phyloP scores from a whole-genome alignment of 2,113 vertebrate species.

The Chionis minor region DNA sequence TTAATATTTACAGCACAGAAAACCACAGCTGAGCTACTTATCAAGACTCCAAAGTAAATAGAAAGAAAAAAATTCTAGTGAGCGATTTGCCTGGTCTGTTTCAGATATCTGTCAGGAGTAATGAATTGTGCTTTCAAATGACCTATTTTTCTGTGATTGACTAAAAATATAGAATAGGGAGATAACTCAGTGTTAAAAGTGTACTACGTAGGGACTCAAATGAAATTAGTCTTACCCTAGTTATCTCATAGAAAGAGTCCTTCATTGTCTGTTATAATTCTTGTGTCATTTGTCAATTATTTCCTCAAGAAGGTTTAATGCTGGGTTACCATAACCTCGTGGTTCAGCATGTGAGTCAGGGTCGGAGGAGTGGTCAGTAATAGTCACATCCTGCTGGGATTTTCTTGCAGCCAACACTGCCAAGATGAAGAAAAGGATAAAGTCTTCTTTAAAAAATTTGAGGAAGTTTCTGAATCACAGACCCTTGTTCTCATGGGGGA shows the following conservation, averaged over 20 bases:
- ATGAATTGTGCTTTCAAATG: not conserved
- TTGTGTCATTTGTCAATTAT: not conserved
- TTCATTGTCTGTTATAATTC: not conserved
- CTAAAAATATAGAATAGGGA: not conserved
- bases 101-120: not conserved
- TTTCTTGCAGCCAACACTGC: not conserved
- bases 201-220: not conserved
- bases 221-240: not conserved
- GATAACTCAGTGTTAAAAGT: not conserved
- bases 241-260: not conserved
- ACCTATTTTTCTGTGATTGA: not conserved
- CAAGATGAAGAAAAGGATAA: not conserved
- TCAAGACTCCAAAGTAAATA: not conserved
- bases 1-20: not conserved
- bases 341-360: not conserved
- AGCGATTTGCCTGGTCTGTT: not conserved
- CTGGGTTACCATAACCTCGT: rapidly evolving
- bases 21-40: not conserved
- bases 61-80: not conserved
- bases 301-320: not conserved
- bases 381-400: not conserved
- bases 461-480: not conserved
- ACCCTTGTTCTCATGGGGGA: not conserved
- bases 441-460: not conserved
- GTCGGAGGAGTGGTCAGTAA: not conserved